Base-by-base conservation (phyloP, 92 coral and sea anemone genomes). In the Paramuricea clavata region DNA sequence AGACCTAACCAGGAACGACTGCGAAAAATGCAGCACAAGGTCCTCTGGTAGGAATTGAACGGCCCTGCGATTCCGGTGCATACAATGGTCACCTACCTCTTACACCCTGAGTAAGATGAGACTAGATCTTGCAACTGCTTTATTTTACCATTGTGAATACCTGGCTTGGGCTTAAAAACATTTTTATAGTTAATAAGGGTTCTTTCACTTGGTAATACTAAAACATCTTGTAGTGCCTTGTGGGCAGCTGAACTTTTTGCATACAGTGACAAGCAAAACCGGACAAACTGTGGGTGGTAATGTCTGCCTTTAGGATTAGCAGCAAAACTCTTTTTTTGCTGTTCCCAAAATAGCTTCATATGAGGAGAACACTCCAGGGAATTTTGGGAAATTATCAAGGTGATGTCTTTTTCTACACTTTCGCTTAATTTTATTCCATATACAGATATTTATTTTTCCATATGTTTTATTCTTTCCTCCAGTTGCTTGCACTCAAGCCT, bases 381-480 rank as follows among this genome's bases (percentile, higher is more conserved):
- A 30, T 61, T 19, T 61, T 61, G 8, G 35, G 31, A 25, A 16
- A 61, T 61, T 5, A 61, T 61, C 16, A 25, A 23, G 30, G 25
- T 23, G 35, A 61, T 61, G 12, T 61, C 69, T 5, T 61, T 61
- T 30, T 61, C 69, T 61, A 61, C 9, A 7, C 31, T 25, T 19
- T 25, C 69, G 16, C 69, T 61, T 61, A 61, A 61, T 61, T 61
- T 61, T 15, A 61, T 4, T 30, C 52, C 54, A 72, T 72, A 72
- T 1, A 25, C 21, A 72, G 78, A 33, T 72, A 72, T 72, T 39
- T 72, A 23, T 72, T 72, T 39, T 72, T 72, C 78, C 78, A 33
- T 35, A 35, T 72, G 78, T 72, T 72, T 33, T 42, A 72, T 72
- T 69, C 76, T 69, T 69, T 69, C 15, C 16, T 27, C 12, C 12